Evolutionary conservation across 2,113 vertebrate genomes (phyloP).

Genomic region (Cercocebus atys): DNA sequence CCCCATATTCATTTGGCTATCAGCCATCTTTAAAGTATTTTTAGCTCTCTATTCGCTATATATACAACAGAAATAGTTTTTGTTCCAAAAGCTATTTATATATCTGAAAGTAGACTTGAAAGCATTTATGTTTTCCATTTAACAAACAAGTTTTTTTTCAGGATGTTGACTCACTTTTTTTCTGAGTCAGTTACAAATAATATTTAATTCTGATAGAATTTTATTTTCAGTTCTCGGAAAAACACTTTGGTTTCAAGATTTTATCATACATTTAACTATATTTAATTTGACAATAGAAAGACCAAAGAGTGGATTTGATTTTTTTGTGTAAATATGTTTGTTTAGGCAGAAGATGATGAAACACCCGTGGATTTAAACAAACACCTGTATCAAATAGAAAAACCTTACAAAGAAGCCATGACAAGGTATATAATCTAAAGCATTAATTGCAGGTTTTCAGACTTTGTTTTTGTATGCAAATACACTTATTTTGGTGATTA

Average conservation of each 20-base stretch:
- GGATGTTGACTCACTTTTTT: slow-evolving; percentile 30
- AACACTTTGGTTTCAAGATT: slow-evolving; percentile 26
- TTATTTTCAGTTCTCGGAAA: slow-evolving; percentile 44
- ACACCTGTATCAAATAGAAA: slow-evolving; percentile 90
- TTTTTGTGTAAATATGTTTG: slow-evolving; percentile 62
- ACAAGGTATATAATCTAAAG: slow-evolving; percentile 87
- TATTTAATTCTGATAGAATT: slow-evolving; percentile 48
- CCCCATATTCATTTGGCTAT: background rate
- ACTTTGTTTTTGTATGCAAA: slow-evolving; percentile 14
- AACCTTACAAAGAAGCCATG: slow-evolving; percentile 93
- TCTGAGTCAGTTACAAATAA: slow-evolving; percentile 12
- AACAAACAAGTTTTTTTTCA: background rate
- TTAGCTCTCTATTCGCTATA: background rate
- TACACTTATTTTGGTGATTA: slow-evolving; percentile 53
- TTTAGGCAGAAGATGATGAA: slow-evolving; percentile 93
- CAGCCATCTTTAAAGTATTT: slow-evolving; percentile 34
- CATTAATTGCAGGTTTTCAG: slow-evolving; percentile 57
- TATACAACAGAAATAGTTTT: slow-evolving; percentile 18
- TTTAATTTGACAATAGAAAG: slow-evolving; percentile 52
- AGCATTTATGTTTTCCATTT: slow-evolving; percentile 37
- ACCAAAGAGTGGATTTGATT: slow-evolving; percentile 1
- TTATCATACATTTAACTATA: slow-evolving; percentile 28
- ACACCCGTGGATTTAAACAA: slow-evolving; percentile 89
- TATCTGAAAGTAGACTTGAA: slow-evolving; percentile 43
- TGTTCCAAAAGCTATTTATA: slow-evolving; percentile 33